phyloP scores from a whole-genome alignment of 64 coral and sea anemone genomes.

The Hydrozoanthus tunicans region DNA sequence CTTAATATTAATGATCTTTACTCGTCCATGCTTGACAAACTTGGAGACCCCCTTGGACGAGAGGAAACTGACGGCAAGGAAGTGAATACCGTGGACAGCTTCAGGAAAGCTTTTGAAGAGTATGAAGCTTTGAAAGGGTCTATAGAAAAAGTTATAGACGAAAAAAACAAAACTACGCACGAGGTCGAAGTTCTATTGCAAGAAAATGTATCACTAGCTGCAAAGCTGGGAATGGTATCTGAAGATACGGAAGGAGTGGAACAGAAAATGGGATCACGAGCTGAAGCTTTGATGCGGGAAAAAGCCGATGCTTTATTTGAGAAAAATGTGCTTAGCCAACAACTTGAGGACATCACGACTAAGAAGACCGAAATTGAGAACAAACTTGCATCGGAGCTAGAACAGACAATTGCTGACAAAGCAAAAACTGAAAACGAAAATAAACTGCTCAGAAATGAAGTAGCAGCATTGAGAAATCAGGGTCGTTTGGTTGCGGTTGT shows the following conservation, averaged over 20 bases:
- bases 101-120: background rate
- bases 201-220: constrained; percentile 26
- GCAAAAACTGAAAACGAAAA: background rate
- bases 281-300: constrained; percentile 11
- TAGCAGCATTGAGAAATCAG: background rate
- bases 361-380: constrained; percentile 25
- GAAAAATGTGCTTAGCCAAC: constrained; percentile 6
- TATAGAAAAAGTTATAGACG: constrained; percentile 3
- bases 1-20: constrained; percentile 47
- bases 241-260: constrained; percentile 45
- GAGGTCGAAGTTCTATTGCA: background rate
- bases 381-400: constrained; percentile 16
- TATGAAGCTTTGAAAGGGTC: background rate
- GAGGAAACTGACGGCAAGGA: constrained; percentile 40
- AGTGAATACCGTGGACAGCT: background rate
- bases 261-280: background rate
- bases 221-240: constrained; percentile 13
- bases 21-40: constrained; percentile 10
- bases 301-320: constrained; percentile 16
- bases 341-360: constrained; percentile 3
- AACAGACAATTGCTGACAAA: constrained; percentile 7
- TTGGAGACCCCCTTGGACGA: background rate
- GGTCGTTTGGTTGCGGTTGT: background rate
- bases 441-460: constrained; percentile 12
- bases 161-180: background rate